These are phyloP conservation scores for Coregonus ussuriensis DNA, from an alignment of 2,797 vertebrate genomes.

Conservation along the genomic window DNA sequence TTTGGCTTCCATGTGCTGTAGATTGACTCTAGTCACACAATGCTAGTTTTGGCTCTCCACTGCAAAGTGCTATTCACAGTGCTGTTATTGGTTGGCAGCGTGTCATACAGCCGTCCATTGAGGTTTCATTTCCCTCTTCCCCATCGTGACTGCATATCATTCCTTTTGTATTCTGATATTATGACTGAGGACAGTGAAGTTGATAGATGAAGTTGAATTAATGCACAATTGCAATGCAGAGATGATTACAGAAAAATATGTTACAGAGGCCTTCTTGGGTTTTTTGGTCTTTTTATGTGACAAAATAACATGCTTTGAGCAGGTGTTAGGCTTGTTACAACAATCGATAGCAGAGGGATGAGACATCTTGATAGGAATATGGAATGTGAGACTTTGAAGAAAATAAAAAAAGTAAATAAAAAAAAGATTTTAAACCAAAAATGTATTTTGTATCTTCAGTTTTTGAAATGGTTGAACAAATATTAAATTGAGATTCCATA, in stretches of 20 bases:
- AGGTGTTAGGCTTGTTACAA: neutral
- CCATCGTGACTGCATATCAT: neutral
- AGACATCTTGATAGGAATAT: neutral
- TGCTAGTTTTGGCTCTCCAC: neutral
- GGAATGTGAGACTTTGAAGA: neutral
- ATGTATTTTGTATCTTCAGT: neutral
- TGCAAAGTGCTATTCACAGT: neutral
- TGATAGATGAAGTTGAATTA: neutral
- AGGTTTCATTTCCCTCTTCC: neutral
- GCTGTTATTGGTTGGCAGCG: conserved; percentile 5
- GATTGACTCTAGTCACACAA: neutral
- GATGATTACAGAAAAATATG: neutral
- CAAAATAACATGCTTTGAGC: neutral
- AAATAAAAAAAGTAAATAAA: neutral
- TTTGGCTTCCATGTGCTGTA: neutral
- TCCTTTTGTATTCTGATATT: neutral
- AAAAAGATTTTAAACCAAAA: neutral
- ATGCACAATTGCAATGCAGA: neutral
- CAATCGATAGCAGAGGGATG: neutral
- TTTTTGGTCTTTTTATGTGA: neutral
- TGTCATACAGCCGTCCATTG: conserved; percentile 35
- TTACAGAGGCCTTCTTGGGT: neutral
- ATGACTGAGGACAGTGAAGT: neutral
- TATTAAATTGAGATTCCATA: neutral
- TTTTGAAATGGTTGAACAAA: neutral